Evolutionary conservation across 2,888 invertebrate genomes (phyloP).

Genomic region (Podotricha telesiphe): DNA sequence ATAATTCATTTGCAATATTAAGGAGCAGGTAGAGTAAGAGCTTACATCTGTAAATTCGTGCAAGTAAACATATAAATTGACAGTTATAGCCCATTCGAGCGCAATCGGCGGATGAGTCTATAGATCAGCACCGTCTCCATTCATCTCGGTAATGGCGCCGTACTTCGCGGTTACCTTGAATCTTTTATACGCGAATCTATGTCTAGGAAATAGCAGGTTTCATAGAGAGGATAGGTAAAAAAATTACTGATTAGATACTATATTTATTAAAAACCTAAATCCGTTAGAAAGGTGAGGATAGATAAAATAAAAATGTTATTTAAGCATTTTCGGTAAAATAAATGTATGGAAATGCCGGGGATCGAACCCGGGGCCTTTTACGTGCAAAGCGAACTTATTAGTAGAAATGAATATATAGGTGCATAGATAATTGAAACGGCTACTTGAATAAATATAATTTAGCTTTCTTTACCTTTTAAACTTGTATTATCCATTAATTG

Average conservation of each 20-base stretch:
- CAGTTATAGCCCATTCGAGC: conserved; percentile 47
- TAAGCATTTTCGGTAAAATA: neutral
- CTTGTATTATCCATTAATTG: too few species aligned
- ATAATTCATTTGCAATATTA: neutral
- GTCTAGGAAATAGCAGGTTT: neutral
- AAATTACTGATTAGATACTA: too few species aligned
- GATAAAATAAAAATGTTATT: too few species aligned
- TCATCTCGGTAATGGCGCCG: conserved; percentile 68
- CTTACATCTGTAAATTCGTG: conserved; percentile 15
- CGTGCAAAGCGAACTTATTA: conserved; percentile 99
- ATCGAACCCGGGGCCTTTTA: conserved; percentile 99
- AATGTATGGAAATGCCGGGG: conserved; percentile 93
- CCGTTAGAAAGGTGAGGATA: too few species aligned
- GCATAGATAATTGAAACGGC: too few species aligned
- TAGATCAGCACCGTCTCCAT: conserved; percentile 69
- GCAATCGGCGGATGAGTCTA: conserved; percentile 72
- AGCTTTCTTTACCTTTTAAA: too few species aligned
- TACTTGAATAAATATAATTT: too few species aligned
- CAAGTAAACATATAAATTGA: conserved; percentile 37
- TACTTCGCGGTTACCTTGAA: conserved; percentile 67
- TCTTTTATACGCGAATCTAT: conserved; percentile 63
- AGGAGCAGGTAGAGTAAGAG: neutral
- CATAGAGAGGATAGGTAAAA: neutral
- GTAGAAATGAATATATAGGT: too few species aligned
- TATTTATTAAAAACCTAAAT: too few species aligned